phyloP scores from a whole-genome alignment of 23 tunicate genomes.

The Oikopleura dioica region DNA sequence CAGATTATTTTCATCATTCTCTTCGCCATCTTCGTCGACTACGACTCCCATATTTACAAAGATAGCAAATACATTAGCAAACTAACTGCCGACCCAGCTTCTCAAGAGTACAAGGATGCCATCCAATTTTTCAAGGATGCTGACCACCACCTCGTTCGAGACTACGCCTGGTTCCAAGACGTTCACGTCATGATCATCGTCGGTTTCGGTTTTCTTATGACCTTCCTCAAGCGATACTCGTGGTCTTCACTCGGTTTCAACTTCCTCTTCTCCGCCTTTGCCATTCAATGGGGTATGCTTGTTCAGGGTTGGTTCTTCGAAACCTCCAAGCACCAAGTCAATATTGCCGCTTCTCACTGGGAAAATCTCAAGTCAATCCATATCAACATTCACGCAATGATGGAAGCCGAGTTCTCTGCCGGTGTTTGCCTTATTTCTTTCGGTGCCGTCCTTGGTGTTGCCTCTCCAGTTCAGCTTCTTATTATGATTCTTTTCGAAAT shows the following conservation, averaged over 20 bases:
- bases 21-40: conserved; percentile 69
- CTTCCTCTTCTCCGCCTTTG: conserved; percentile 50
- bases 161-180: conserved; percentile 29
- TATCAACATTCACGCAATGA: conserved; percentile 17
- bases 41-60: conserved; percentile 8
- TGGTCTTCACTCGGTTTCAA: conserved; percentile 78
- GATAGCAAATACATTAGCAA: background rate
- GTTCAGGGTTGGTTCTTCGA: conserved; percentile 56
- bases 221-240: conserved; percentile 56
- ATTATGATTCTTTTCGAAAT: conserved; percentile 63
- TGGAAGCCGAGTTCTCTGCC: conserved; percentile 76
- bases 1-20: conserved; percentile 48
- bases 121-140: conserved; percentile 3
- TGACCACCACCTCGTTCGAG: background rate
- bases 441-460: conserved; percentile 62
- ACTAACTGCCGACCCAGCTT: background rate
- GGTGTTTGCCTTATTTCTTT: conserved; percentile 61
- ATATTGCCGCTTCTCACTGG: background rate
- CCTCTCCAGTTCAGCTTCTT: conserved; percentile 47
- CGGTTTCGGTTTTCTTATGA: conserved; percentile 95
- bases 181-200: conserved; percentile 79
- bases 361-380: background rate
- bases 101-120: background rate
- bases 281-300: conserved; percentile 59
- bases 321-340: no score